These are phyloP conservation scores for Acrocephalus scirpaceus DNA, from an alignment of 2,797 vertebrate species.

Conservation along the genomic window DNA sequence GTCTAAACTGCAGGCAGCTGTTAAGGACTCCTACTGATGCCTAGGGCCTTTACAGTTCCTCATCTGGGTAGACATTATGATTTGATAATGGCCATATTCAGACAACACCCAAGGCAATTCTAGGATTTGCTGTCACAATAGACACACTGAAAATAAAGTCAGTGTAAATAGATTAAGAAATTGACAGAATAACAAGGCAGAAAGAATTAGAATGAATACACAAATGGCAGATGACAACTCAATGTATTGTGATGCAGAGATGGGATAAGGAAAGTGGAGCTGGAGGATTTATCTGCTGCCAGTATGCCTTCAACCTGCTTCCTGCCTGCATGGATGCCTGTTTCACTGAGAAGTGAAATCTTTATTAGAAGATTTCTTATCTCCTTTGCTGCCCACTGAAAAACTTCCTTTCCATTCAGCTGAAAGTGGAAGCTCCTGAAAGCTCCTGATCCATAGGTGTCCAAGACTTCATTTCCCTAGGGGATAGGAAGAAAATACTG, in stretches of 20 bases:
- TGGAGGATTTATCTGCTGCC: constrained; percentile 41
- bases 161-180: constrained; percentile 77
- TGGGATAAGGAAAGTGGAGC: background rate
- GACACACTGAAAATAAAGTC: constrained; percentile 76
- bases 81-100: constrained; percentile 74
- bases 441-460: background rate
- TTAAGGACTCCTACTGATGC: constrained; percentile 54
- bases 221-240: constrained; percentile 57
- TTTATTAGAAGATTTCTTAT: constrained; percentile 48
- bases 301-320: constrained; percentile 21
- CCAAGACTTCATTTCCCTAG: background rate
- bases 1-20: constrained; percentile 65
- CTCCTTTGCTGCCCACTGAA: background rate
- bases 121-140: constrained; percentile 72
- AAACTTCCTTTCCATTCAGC: background rate
- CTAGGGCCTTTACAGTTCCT: constrained; percentile 59
- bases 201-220: constrained; percentile 69
- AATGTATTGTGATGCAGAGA: background rate
- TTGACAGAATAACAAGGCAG: constrained; percentile 76
- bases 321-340: background rate
- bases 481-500: background rate
- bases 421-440: background rate
- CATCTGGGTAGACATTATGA: constrained; percentile 66
- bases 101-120: constrained; percentile 74
- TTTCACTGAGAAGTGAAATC: constrained; percentile 22